phyloP scores from a whole-genome alignment of 1,140 invertebrate genomes.

The Saxidomus purpurata region DNA sequence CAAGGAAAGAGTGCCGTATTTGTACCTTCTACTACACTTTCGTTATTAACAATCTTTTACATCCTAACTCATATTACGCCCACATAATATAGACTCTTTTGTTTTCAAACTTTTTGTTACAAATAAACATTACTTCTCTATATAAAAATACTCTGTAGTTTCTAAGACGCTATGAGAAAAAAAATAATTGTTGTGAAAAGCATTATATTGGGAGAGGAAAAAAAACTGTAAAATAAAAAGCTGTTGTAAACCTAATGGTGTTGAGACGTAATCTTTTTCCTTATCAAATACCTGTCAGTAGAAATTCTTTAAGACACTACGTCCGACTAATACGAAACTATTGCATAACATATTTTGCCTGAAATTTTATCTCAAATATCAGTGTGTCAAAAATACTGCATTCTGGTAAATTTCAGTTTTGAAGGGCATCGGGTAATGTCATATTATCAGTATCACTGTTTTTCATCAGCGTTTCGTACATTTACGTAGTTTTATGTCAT shows the following conservation, averaged over 20 bases:
- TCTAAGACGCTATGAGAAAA: no score
- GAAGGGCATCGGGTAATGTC: slow-evolving; percentile 30
- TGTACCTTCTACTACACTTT: no score
- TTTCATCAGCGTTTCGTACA: slow-evolving; percentile 6
- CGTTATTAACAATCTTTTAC: no score
- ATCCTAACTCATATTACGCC: no score
- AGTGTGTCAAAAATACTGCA: slow-evolving; percentile 45
- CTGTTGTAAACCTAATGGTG: slow-evolving; percentile 18
- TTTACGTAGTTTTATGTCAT: slow-evolving; percentile 14
- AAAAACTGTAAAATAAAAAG: neutral
- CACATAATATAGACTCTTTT: no score
- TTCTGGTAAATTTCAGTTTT: slow-evolving; percentile 53
- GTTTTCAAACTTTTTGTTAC: no score
- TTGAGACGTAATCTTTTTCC: neutral
- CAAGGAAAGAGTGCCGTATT: no score
- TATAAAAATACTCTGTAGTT: no score
- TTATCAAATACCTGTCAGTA: slow-evolving; percentile 54
- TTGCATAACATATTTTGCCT: slow-evolving; percentile 30
- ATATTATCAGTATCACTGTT: slow-evolving; percentile 26
- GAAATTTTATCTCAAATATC: slow-evolving; percentile 51
- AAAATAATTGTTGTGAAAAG: neutral
- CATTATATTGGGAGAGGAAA: no score
- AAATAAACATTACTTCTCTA: no score
- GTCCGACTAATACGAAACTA: slow-evolving; percentile 23
- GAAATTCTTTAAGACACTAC: neutral